A percentile compares a stretch with the other conserved stretches of the same genome.
Conservation (phyloP, 2,888 invertebrate genomes). For the Drepana falcataria region DNA sequence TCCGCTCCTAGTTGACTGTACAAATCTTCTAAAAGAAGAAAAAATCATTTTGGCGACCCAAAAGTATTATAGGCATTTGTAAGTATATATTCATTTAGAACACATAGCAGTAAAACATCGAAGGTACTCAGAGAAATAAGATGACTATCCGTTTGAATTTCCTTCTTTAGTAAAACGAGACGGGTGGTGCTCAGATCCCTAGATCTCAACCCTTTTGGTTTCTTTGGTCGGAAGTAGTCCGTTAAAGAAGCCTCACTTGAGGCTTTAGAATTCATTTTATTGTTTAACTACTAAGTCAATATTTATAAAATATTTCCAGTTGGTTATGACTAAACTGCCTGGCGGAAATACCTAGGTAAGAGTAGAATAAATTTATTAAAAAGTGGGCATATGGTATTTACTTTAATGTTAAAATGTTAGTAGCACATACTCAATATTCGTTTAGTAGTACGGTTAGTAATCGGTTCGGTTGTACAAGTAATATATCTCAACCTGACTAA, state of each 20-base stretch:
- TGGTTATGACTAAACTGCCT: constrained; percentile 2
- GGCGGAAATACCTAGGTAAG: no score
- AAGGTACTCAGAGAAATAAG: constrained; percentile 65
- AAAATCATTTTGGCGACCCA: not conserved
- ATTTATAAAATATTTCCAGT: constrained; percentile 6
- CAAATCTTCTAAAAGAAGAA: constrained; percentile 37
- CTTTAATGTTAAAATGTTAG: no score
- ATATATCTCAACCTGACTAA: no score
- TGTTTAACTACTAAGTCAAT: not conserved
- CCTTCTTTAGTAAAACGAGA: constrained; percentile 75
- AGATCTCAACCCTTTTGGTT: constrained; percentile 49
- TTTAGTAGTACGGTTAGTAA: no score
- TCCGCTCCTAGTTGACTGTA: constrained; percentile 47
- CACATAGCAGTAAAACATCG: no score
- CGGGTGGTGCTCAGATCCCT: constrained; percentile 64
- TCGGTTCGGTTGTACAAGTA: no score
- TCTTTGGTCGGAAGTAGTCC: constrained; percentile 62
- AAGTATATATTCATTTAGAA: no score
- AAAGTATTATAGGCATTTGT: no score
- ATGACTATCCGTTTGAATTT: constrained; percentile 78
- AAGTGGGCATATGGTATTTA: no score
- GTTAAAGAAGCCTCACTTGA: constrained; percentile 55
- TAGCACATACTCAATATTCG: no score
- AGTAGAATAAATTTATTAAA: no score
- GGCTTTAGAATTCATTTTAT: constrained; percentile 39